phyloP scores from a whole-genome alignment of 2,113 vertebrate genomes.

The Rhabdomys dilectus region DNA sequence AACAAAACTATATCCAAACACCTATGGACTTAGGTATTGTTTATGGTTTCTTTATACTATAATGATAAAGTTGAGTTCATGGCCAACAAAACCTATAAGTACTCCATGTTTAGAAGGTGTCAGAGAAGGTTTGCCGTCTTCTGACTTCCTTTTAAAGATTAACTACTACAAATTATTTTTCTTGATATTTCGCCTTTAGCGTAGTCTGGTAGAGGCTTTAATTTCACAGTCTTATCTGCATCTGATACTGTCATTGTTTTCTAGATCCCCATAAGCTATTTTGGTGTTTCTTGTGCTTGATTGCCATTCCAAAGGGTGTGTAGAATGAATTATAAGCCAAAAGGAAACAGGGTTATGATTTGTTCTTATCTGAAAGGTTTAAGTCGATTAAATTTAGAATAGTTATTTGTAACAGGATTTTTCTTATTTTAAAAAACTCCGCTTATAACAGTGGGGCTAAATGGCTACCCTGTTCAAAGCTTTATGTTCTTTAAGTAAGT shows the following conservation, averaged over 20 bases:
- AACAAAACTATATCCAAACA: neutral
- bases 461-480: constrained; percentile 14
- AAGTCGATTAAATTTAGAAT: constrained; percentile 49
- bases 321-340: neutral
- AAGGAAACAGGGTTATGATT: neutral
- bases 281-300: neutral
- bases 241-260: neutral
- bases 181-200: constrained; percentile 32
- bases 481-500: constrained; percentile 46
- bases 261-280: neutral
- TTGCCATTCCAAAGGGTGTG: neutral
- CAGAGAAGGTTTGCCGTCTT: neutral
- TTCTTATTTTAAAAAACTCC: constrained; percentile 25
- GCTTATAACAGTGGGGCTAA: neutral
- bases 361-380: constrained; percentile 26
- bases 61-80: neutral
- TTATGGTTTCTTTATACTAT: neutral
- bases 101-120: neutral
- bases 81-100: constrained; percentile 4
- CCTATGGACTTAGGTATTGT: neutral
- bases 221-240: neutral
- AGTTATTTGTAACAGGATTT: constrained; percentile 22
- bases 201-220: constrained; percentile 3
- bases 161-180: neutral
- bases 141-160: neutral